phyloP scores from a whole-genome alignment of 2,797 vertebrate genomes.

The Brachyrhaphis roseni region DNA sequence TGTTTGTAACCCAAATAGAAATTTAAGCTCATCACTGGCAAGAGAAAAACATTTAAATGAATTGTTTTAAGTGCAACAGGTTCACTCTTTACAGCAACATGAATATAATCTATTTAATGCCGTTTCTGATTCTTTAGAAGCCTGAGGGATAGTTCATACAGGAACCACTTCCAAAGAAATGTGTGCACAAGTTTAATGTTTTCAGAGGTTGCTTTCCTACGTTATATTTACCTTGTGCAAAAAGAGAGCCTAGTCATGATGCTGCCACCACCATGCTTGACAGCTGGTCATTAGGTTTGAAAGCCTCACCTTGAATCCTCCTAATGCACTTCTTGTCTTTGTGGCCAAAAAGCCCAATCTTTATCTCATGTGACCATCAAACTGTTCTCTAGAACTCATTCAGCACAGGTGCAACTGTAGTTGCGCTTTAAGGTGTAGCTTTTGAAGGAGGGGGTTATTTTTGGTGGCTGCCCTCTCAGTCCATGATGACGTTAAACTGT shows the following conservation, averaged over 20 bases:
- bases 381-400: background rate
- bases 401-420: background rate
- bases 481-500: background rate
- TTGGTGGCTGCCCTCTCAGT: background rate
- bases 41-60: background rate
- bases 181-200: background rate
- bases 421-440: background rate
- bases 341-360: background rate
- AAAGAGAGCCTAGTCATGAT: slow-evolving; percentile 2
- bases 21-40: background rate
- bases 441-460: background rate
- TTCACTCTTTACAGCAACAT: background rate
- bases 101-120: background rate
- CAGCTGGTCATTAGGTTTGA: background rate
- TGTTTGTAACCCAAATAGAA: background rate
- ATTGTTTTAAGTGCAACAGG: background rate
- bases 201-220: background rate
- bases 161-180: background rate
- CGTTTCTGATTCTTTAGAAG: background rate
- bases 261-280: background rate
- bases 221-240: background rate
- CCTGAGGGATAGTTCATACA: background rate
- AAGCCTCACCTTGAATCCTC: background rate
- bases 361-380: background rate
- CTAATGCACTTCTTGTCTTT: background rate